Evolutionary conservation across 2,797 vertebrate genomes (phyloP), one percentile per base, ranked within the genome.

Genomic region (Lutjanus campechanus): DNA sequence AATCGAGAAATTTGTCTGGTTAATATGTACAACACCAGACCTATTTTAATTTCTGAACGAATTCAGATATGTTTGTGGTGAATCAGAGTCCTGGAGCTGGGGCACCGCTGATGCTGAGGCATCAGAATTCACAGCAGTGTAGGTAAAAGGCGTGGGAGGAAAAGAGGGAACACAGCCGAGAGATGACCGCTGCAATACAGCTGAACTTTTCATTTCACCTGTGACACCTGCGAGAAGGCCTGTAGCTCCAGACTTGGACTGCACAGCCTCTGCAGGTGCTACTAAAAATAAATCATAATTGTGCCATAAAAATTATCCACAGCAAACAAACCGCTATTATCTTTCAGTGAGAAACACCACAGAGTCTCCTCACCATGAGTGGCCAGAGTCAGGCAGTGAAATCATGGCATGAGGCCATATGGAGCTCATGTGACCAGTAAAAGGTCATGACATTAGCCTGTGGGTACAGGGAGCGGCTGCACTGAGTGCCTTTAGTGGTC

Each of bases 381-480:
- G 15, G 46, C 71, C 59, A 5, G 68, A 79, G 72, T 78, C 70
- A 69, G 59, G 11, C 36, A 25, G 76, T 77, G 68, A 83, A 81
- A 74, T 82, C n/a, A 55, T 86, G 78, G 77, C 81, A 69, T 40
- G 36, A 47, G 47, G 83, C 80, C 87, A 85, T 62, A 54, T 56
- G 78, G 65, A 68, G 53, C 65, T 89, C 91, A 93, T 89, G 85
- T 93, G 92, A 93, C 84, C 73, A 71, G 74, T 19, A 62, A 76
- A 89, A 91, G 88, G 88, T 92, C 72, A 60, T 56, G 79, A 73
- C 86, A 84, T 87, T 84, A 86, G 77, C 85, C 62, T 68, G 71
- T 69, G 75, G 72, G 22, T 75, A 19, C 54, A 64, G 84, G 79
- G 71, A 78, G 84, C 54, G 82, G 78, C 76, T 65, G 43, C 73